Base-by-base conservation (phyloP, 64 coral and sea anemone genomes). In the Anthopleura sola region DNA sequence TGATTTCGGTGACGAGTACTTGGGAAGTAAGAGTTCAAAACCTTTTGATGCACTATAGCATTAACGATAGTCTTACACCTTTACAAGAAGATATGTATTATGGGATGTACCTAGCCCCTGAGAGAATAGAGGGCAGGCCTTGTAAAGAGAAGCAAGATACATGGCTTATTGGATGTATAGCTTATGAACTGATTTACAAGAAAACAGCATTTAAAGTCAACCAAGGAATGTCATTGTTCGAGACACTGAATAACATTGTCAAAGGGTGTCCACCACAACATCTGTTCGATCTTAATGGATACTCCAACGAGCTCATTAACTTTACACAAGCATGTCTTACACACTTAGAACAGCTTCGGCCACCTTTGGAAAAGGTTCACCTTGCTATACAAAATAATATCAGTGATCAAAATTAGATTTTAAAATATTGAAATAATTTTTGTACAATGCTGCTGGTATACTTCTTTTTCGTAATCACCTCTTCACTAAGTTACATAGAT, bases 151-250 rank as follows among this genome's bases (percentile, higher is more conserved):
- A 85, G n/a, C 89, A 95, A 80, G 75, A 48, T 10, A 69, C 87
- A 3, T 95, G 93, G 93, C 66, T 86, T 36, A 55, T 95, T 26
- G 93, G 93, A 9, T 95, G 93, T 33, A 91, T 95, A 74, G 75
- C 84, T 0, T 95, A 88, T 40, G 93, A 95, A 29, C 76, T 95
- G 89, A 64, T 71, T 7, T 53, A 88, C 44, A 55, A 83, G 46
- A 88, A 91, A 58, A 89, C 93, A 9, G 93, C 93, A 17, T 95
- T 88, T 55, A 60, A 39, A 49, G 54, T 78, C 0, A 31, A 36
- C 4, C 20, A 31, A 36, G 93, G 89, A 26, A 82, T 78, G 26
- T 91, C 77, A 40, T 60, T 95, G 54, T 95, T 91, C 58, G 89
- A 95, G 49, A 68, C 55, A 54, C 56, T 95, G 29, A 91, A 88